Evolutionary conservation across 1,140 invertebrate species (phyloP).

Genomic region (Pseudomyrmex dendroicus): DNA sequence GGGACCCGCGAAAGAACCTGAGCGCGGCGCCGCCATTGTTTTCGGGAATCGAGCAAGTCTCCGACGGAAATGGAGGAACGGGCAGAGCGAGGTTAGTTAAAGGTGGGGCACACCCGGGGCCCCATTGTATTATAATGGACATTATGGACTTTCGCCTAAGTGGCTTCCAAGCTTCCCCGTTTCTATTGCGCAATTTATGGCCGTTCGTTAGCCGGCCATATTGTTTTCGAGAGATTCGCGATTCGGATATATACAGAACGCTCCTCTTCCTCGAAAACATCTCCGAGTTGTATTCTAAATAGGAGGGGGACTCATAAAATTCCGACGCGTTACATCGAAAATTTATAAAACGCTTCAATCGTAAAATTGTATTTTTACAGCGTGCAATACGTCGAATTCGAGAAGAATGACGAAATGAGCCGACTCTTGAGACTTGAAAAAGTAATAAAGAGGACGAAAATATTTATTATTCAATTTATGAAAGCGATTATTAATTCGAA

Average conservation of each 20-base stretch:
- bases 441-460: no score
- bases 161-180: slow-evolving; percentile 68
- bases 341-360: slow-evolving; percentile 1
- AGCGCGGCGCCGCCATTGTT: slow-evolving; percentile 67
- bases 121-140: slow-evolving; percentile 84
- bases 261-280: neutral
- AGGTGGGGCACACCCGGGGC: neutral
- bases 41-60: slow-evolving; percentile 71
- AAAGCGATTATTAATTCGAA: no score
- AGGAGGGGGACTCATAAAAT: neutral
- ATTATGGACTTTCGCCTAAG: slow-evolving; percentile 77
- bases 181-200: slow-evolving; percentile 78
- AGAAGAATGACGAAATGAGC: neutral
- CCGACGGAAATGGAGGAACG: slow-evolving; percentile 35
- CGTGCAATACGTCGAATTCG: neutral
- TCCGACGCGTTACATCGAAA: neutral
- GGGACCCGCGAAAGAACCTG: slow-evolving; percentile 39
- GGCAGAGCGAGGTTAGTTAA: neutral
- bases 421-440: neutral
- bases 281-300: neutral
- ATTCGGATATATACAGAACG: neutral
- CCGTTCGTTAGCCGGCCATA: slow-evolving; percentile 73
- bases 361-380: slow-evolving; percentile 1
- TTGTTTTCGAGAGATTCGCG: slow-evolving; percentile 38
- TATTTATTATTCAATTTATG: no score